Evolutionary conservation across 2,797 vertebrate species (phyloP).

Genomic region (Cyprinodon diabolis): DNA sequence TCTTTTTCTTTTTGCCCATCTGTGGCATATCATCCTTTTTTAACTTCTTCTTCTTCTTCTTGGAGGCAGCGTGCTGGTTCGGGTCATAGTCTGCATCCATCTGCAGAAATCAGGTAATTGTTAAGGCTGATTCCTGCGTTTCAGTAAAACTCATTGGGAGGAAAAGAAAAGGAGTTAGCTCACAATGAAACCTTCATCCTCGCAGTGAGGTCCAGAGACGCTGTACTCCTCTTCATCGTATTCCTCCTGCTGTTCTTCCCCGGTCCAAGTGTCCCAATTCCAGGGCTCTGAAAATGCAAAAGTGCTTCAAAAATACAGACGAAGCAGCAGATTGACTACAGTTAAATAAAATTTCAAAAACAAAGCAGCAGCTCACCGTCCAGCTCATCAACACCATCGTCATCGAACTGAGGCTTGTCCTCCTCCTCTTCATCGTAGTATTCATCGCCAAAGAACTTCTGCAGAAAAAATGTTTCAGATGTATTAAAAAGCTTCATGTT

Average conservation of each 20-base stretch:
- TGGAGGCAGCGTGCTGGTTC: constrained; percentile 69
- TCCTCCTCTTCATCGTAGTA: constrained; percentile 84
- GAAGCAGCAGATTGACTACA: background rate
- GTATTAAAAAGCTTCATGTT: fast-evolving
- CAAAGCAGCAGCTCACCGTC: no score
- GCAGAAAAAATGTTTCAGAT: constrained; percentile 7
- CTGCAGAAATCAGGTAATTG: no score
- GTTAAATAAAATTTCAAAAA: no score
- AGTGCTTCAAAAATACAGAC: background rate
- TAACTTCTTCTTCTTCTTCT: constrained; percentile 75
- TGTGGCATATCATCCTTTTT: constrained; percentile 71
- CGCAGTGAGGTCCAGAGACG: constrained; percentile 75
- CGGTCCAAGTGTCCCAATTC: constrained; percentile 91
- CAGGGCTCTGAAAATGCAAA: constrained; percentile 79
- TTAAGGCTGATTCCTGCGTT: background rate
- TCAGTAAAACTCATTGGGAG: no score
- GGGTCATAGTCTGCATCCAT: constrained; percentile 84
- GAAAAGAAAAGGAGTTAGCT: constrained; percentile 15
- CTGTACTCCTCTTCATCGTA: constrained; percentile 21
- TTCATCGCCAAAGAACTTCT: constrained; percentile 87
- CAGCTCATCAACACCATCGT: constrained; percentile 81
- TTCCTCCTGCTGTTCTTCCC: constrained; percentile 59
- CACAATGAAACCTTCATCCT: constrained; percentile 88
- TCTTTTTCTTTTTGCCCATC: constrained; percentile 83
- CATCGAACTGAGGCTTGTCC: constrained; percentile 90